phyloP scores from a whole-genome alignment of 2,113 vertebrate genomes.

The Odocoileus hemionus region DNA sequence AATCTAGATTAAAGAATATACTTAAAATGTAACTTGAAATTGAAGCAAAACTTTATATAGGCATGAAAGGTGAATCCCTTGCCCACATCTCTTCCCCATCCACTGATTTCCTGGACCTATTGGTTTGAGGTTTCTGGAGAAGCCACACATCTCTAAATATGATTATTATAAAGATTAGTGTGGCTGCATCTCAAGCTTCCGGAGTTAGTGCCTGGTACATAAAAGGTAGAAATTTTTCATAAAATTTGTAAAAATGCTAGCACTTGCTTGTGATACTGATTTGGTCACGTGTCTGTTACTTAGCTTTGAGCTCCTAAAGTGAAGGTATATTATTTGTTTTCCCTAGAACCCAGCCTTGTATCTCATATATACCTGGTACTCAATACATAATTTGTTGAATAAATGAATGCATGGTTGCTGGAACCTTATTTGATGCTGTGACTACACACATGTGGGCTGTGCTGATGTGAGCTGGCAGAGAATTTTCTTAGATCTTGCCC shows the following conservation, averaged over 20 bases:
- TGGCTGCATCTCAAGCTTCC: neutral
- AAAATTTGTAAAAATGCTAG: neutral
- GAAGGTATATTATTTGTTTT: neutral
- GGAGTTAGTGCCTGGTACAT: neutral
- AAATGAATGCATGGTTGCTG: neutral
- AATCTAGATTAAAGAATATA: conserved; percentile 78
- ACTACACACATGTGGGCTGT: neutral
- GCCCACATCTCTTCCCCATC: neutral
- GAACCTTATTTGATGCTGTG: neutral
- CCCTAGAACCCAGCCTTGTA: neutral
- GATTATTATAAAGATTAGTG: neutral
- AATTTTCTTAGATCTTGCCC: neutral
- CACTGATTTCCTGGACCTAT: neutral
- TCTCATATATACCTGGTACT: neutral
- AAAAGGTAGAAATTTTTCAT: neutral
- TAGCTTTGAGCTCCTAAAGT: neutral
- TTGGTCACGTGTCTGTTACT: neutral
- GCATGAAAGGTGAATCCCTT: neutral
- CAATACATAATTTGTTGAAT: neutral
- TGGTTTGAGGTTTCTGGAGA: neutral
- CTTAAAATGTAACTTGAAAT: conserved; percentile 1
- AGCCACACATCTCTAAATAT: neutral
- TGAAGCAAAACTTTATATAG: neutral
- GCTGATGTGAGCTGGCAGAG: neutral
- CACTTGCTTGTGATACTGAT: neutral